Conservation (phyloP, 1,140 invertebrate genomes). For the Lordiphosa collinella region DNA sequence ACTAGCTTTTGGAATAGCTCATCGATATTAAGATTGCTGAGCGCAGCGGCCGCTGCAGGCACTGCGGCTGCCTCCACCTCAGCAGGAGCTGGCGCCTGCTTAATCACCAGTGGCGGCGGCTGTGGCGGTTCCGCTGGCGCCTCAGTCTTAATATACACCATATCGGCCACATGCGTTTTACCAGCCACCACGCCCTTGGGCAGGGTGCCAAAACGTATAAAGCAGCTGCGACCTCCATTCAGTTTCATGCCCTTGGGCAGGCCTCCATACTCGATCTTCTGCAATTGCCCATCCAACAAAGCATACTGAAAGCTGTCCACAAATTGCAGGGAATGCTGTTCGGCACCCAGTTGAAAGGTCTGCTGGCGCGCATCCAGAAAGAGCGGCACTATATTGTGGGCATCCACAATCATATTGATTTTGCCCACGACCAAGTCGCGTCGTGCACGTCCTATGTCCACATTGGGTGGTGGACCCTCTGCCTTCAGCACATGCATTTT, state of each 20-base stretch:
- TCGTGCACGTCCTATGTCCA: constrained; percentile 86
- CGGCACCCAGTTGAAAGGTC: constrained; percentile 87
- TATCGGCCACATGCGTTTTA: constrained; percentile 84
- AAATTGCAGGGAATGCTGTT: constrained; percentile 89
- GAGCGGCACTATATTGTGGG: constrained; percentile 87
- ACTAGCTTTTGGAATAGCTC: constrained; percentile 92
- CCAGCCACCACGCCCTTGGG: constrained; percentile 88
- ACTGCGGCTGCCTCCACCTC: constrained; percentile 6
- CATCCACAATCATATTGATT: constrained; percentile 91
- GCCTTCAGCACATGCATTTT: constrained; percentile 88
- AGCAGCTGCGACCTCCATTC: constrained; percentile 89
- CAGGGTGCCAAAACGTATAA: constrained; percentile 89
- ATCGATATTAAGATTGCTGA: constrained; percentile 85
- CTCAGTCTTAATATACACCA: constrained; percentile 82
- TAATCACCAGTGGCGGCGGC: constrained; percentile 46
- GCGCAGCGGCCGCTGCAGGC: constrained; percentile 31
- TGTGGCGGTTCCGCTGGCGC: constrained; percentile 52
- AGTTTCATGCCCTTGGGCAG: constrained; percentile 93
- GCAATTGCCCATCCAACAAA: constrained; percentile 90
- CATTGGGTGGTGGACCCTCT: constrained; percentile 92
- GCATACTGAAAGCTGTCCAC: constrained; percentile 88
- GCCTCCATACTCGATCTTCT: constrained; percentile 93
- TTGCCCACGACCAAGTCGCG: constrained; percentile 90
- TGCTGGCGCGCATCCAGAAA: constrained; percentile 93
- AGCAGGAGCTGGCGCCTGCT: neutral